Conservation (phyloP, 2,797 vertebrate genomes). For the Phataginus tricuspis region DNA sequence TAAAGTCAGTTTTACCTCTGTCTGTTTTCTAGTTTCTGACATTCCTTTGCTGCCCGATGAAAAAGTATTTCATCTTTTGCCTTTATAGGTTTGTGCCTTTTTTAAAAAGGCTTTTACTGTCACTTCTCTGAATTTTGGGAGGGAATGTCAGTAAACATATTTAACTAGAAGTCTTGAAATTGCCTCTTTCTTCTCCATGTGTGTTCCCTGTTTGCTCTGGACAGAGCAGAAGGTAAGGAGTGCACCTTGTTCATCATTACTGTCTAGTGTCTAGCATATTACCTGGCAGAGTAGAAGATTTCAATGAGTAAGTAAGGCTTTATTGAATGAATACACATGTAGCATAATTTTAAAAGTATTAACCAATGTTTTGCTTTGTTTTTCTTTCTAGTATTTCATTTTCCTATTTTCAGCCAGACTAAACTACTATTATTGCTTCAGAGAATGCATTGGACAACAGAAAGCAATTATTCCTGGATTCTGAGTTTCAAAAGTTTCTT, state of each 20-base stretch:
- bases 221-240: not conserved
- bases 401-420: not conserved
- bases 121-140: not conserved
- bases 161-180: not conserved
- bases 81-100: not conserved
- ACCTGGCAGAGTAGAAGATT: not conserved
- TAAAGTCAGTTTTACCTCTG: not conserved
- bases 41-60: not conserved
- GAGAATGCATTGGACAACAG: not conserved
- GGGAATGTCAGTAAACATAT: not conserved
- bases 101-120: not conserved
- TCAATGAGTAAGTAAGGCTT: not conserved
- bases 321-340: not conserved
- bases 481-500: not conserved
- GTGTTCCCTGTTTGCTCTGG: not conserved
- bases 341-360: not conserved
- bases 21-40: not conserved
- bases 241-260: not conserved
- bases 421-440: not conserved
- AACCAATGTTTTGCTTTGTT: not conserved
- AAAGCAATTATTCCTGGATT: not conserved
- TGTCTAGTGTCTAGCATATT: not conserved
- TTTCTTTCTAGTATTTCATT: not conserved
- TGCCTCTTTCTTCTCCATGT: not conserved
- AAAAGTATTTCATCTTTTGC: not conserved